phyloP scores from a whole-genome alignment of 2,113 vertebrate species.

The Nycticorax nycticorax region DNA sequence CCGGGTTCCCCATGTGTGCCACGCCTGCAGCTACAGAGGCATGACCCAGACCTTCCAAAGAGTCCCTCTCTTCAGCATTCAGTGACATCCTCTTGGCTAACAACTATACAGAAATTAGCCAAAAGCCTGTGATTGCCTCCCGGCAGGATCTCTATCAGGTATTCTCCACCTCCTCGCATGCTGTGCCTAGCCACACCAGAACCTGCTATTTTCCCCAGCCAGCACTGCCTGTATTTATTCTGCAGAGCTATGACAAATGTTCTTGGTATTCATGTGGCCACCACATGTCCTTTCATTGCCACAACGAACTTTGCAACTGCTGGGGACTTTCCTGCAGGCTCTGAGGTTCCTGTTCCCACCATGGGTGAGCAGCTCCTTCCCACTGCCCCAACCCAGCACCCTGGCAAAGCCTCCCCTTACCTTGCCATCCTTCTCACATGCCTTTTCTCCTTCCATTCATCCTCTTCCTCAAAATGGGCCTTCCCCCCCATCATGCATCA shows the following conservation, averaged over 20 bases:
- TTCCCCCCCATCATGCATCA: neutral
- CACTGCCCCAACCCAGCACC: neutral
- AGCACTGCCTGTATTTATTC: neutral
- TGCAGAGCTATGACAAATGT: neutral
- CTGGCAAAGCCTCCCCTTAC: neutral
- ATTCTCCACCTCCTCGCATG: neutral
- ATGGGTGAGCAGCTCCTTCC: neutral
- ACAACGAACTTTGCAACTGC: neutral
- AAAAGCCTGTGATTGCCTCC: neutral
- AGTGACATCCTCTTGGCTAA: neutral
- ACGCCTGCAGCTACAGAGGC: neutral
- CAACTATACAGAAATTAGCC: fast-evolving
- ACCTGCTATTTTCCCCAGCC: neutral
- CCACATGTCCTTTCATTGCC: neutral
- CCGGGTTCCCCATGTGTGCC: neutral
- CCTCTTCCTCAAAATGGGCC: neutral
- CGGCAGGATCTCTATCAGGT: fast-evolving
- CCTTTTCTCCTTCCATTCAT: constrained; percentile 39
- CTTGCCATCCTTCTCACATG: constrained; percentile 11
- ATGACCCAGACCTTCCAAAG: neutral
- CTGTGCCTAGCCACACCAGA: neutral
- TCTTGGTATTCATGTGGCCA: neutral
- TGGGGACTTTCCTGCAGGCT: neutral
- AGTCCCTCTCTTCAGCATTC: neutral
- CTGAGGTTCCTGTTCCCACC: neutral